Evolutionary conservation across 2,888 invertebrate species (phyloP).

Genomic region (Salticus scenicus): DNA sequence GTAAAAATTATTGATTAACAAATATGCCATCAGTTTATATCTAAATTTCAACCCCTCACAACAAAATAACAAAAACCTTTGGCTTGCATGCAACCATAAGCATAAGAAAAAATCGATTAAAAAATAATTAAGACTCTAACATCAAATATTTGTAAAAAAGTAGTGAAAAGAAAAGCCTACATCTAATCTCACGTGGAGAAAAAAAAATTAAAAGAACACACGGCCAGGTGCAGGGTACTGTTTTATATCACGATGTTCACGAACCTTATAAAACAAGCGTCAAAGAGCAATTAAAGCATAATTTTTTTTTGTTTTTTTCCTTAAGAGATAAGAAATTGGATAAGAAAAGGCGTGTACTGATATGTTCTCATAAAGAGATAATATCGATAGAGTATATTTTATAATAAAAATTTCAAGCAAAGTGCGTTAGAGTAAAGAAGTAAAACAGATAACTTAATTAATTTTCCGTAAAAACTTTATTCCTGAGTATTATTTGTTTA

Average conservation of each 20-base stretch:
- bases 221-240: background rate
- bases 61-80: too few species aligned
- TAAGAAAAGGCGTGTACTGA: background rate
- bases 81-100: too few species aligned
- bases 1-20: too few species aligned
- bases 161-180: background rate
- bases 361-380: too few species aligned
- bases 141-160: background rate
- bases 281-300: background rate
- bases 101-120: background rate
- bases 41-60: too few species aligned
- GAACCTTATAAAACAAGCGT: background rate
- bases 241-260: slow-evolving; percentile 1
- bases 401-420: too few species aligned
- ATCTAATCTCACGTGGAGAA: background rate
- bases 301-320: background rate
- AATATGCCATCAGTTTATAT: too few species aligned
- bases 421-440: too few species aligned
- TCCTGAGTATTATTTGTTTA: too few species aligned
- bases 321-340: background rate
- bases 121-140: background rate
- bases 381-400: too few species aligned
- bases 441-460: too few species aligned
- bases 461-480: too few species aligned
- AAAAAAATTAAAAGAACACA: background rate